These are phyloP conservation scores for Denticeps clupeoides DNA, from an alignment of 2,797 vertebrate species.

Conservation along the genomic window DNA sequence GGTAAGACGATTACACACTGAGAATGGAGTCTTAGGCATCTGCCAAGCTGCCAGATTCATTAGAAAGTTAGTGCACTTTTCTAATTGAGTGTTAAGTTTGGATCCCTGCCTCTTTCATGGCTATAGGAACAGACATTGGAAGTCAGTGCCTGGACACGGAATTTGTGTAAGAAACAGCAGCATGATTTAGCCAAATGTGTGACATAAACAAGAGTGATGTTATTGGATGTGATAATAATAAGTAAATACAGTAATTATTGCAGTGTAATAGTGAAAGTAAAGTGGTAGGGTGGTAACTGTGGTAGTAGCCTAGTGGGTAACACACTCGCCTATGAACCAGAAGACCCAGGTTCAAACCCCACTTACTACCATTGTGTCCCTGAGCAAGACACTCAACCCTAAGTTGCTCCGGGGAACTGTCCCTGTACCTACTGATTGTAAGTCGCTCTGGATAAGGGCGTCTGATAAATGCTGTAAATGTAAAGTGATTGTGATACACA, in stretches of 20 bases:
- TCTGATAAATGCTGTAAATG: no score
- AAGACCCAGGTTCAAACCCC: no score
- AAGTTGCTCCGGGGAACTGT: no score
- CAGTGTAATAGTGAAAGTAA: no score
- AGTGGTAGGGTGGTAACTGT: no score
- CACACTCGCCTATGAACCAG: no score
- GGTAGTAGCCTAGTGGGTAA: no score
- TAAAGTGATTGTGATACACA: no score
- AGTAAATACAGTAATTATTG: not conserved
- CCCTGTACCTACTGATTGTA: no score
- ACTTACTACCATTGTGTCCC: no score
- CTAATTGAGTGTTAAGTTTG: slow-evolving; percentile 38
- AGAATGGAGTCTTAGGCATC: slow-evolving; percentile 28
- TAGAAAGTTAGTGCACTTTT: slow-evolving; percentile 33
- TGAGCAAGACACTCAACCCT: no score
- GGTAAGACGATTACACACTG: slow-evolving; percentile 35
- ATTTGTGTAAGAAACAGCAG: not conserved
- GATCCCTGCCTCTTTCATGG: slow-evolving; percentile 27
- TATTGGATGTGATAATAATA: not conserved
- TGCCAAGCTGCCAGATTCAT: slow-evolving; percentile 32
- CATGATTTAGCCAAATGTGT: not conserved
- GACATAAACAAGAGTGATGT: not conserved
- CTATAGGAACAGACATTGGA: slow-evolving; percentile 14
- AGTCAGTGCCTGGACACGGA: not conserved
- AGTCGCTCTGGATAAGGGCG: no score